Evolutionary conservation across 2,888 invertebrate genomes (phyloP).

Genomic region (Heliothis peltigera): DNA sequence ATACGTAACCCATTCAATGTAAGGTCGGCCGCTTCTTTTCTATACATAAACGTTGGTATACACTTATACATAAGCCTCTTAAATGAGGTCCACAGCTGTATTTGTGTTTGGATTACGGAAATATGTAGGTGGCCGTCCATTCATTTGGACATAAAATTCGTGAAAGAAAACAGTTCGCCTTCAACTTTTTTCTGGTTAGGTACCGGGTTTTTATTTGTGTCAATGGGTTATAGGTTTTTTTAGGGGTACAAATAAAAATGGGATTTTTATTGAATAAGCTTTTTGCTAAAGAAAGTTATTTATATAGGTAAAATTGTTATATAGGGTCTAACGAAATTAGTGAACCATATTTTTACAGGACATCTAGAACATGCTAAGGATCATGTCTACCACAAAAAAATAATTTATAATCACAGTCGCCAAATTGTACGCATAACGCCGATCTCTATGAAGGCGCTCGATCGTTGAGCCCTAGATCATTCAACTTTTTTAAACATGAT

Average conservation of each 20-base stretch:
- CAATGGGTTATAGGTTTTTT: constrained; percentile 29
- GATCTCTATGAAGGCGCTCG: no score
- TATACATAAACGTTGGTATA: constrained; percentile 13
- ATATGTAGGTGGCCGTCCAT: constrained; percentile 47
- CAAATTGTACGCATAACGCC: no score
- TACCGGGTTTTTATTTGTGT: constrained; percentile 10
- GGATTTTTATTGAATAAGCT: background rate
- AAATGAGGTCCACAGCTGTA: constrained; percentile 60
- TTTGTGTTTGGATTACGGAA: constrained; percentile 56
- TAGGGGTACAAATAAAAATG: constrained; percentile 14
- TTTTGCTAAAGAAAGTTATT: no score
- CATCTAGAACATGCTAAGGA: no score
- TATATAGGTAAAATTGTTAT: no score
- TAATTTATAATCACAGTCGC: no score
- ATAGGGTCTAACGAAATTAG: no score
- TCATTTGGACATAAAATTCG: constrained; percentile 14
- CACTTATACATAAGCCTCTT: constrained; percentile 49
- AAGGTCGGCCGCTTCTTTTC: constrained; percentile 28
- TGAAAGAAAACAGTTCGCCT: constrained; percentile 27
- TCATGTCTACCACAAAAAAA: no score
- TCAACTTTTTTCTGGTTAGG: constrained; percentile 18
- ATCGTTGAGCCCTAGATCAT: no score
- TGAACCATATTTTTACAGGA: no score
- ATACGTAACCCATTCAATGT: constrained; percentile 23
- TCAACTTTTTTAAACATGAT: no score